A percentile compares a stretch with the other conserved stretches of the same genome.
These are phyloP conservation scores for Alaudala cheleensis DNA, from an alignment of 2,113 vertebrate genomes.

Conservation along the genomic window DNA sequence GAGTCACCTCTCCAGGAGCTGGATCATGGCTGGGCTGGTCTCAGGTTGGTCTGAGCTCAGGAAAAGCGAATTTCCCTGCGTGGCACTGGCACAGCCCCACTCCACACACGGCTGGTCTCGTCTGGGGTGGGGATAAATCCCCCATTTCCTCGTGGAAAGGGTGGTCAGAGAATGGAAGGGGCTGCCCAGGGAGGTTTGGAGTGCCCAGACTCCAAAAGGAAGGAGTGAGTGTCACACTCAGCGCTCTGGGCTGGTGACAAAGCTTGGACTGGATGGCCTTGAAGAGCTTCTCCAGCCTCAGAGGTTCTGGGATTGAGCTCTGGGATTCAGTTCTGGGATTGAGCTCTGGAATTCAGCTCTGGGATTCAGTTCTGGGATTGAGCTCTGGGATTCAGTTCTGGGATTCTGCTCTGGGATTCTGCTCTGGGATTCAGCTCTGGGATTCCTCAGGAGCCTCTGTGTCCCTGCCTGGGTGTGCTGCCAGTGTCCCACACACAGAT, in stretches of 20 bases:
- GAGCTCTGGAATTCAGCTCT: too few relatives aligned
- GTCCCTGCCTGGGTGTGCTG: not conserved
- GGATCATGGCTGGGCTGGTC: not conserved
- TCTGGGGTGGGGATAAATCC: not conserved
- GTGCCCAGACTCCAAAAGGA: not conserved
- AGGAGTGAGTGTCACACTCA: not conserved
- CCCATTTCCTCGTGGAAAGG: not conserved
- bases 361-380: too few relatives aligned
- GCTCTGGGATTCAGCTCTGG: not conserved
- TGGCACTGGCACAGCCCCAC: accelerated
- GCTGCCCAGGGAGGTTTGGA: not conserved
- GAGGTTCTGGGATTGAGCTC: not conserved
- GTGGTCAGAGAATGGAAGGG: accelerated
- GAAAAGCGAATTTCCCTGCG: accelerated
- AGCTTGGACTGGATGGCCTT: not conserved
- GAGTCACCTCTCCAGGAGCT: not conserved
- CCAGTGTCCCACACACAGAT: not conserved
- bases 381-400: too few relatives aligned
- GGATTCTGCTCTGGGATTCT: too few relatives aligned
- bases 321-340: too few relatives aligned
- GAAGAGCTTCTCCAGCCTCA: not conserved
- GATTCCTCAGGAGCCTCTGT: accelerated
- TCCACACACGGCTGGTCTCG: accelerated
- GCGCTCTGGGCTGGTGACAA: not conserved
- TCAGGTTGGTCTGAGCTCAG: not conserved